phyloP scores from a whole-genome alignment of 1,140 invertebrate species.

The Dolichoris vasculosae region DNA sequence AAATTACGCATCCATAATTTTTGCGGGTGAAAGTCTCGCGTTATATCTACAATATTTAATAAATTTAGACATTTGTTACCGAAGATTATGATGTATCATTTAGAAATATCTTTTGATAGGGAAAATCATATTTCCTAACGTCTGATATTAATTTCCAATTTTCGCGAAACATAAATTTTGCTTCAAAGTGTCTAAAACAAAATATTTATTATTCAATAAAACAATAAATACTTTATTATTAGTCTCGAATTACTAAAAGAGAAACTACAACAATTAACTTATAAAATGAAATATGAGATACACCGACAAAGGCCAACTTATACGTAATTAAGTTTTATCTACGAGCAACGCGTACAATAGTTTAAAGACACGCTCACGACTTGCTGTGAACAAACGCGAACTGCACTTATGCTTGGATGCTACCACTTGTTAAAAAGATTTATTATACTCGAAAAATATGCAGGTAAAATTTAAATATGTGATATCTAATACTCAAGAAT shows the following conservation, averaged over 20 bases:
- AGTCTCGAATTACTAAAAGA: neutral
- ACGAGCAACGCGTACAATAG: neutral
- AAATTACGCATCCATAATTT: too few species aligned
- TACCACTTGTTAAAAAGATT: constrained; percentile 38
- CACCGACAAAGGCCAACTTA: constrained; percentile 17
- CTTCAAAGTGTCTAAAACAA: neutral
- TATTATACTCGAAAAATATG: constrained; percentile 34
- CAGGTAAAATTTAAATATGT: neutral
- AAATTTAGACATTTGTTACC: too few species aligned
- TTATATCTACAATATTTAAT: too few species aligned
- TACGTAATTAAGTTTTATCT: constrained; percentile 50
- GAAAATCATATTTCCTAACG: neutral
- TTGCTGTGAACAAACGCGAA: constrained; percentile 43
- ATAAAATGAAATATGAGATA: constrained; percentile 21
- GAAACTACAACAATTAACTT: constrained; percentile 26
- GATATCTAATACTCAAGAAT: neutral
- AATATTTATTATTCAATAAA: neutral
- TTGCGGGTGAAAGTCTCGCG: too few species aligned
- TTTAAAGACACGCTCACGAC: constrained; percentile 34
- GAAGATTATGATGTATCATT: neutral
- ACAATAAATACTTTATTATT: neutral
- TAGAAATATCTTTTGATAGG: neutral
- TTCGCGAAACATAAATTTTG: neutral
- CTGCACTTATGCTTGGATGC: constrained; percentile 45
- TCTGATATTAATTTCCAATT: neutral